Conservation (phyloP, 1,140 invertebrate genomes). For the Meteorus sp. region DNA sequence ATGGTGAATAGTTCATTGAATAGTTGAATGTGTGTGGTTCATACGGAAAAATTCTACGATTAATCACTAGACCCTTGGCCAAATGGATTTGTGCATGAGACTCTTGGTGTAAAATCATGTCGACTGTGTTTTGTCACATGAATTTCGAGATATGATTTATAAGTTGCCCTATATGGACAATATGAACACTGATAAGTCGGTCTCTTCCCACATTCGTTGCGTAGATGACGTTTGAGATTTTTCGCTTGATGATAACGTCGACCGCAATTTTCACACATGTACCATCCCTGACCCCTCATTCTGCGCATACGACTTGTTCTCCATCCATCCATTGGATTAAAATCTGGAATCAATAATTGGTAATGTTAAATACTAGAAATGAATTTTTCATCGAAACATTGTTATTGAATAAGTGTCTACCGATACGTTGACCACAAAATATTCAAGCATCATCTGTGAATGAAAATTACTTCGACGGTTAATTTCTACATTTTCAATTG, state of each 20-base stretch:
- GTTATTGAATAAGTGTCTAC: too few relatives aligned
- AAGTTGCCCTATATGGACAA: constrained; percentile 58
- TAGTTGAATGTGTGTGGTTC: too few relatives aligned
- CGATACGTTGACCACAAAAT: too few relatives aligned
- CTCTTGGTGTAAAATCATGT: constrained; percentile 5
- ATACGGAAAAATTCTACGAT: too few relatives aligned
- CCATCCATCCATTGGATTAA: constrained; percentile 15
- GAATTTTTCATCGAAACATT: too few relatives aligned
- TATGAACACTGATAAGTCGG: constrained; percentile 63
- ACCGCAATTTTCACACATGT: constrained; percentile 50
- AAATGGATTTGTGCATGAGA: constrained; percentile 10
- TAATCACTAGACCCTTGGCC: too few relatives aligned
- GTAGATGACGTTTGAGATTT: constrained; percentile 48
- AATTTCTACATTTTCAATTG: too few relatives aligned
- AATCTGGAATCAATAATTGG: constrained; percentile 38
- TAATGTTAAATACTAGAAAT: neutral
- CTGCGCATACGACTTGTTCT: constrained; percentile 31
- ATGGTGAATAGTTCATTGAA: too few relatives aligned
- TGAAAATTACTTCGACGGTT: too few relatives aligned
- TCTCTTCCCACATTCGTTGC: constrained; percentile 64
- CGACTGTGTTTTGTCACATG: constrained; percentile 49
- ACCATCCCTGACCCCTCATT: constrained; percentile 47
- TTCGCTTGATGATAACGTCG: constrained; percentile 53
- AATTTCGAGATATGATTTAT: constrained; percentile 54
- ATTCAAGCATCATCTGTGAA: too few relatives aligned